These are phyloP conservation scores for Dinothrombium tinctorium DNA, from an alignment of 1,140 invertebrate genomes.

Conservation along the genomic window DNA sequence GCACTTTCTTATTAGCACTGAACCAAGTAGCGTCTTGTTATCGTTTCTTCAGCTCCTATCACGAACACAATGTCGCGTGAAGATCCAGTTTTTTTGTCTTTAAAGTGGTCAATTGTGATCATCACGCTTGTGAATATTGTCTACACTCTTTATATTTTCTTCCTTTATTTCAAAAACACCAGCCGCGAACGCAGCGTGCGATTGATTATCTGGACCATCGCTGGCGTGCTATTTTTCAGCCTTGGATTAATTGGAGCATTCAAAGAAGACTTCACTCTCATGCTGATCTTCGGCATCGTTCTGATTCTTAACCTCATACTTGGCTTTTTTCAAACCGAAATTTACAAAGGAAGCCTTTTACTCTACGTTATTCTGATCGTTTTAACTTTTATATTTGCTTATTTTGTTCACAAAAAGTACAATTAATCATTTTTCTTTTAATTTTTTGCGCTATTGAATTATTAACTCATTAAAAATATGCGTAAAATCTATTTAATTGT, in stretches of 20 bases:
- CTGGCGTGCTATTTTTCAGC: not conserved
- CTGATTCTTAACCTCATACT: not conserved
- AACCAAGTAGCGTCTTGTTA: too few relatives aligned
- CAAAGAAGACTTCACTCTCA: not conserved
- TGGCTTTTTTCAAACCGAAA: not conserved
- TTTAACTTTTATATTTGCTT: conserved; percentile 1
- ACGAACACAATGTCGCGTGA: not conserved
- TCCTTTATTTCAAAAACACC: conserved; percentile 1
- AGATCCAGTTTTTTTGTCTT: not conserved
- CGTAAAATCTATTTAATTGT: too few relatives aligned
- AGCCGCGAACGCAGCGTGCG: not conserved
- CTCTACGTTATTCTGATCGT: not conserved
- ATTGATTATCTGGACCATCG: not conserved
- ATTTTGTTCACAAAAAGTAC: conserved; percentile 1
- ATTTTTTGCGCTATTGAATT: too few relatives aligned
- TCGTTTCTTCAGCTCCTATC: too few relatives aligned
- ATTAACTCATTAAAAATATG: too few relatives aligned
- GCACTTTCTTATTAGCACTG: too few relatives aligned
- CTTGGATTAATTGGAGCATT: not conserved
- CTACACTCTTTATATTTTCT: conserved; percentile 3
- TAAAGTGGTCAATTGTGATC: not conserved
- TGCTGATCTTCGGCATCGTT: not conserved
- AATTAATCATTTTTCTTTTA: too few relatives aligned
- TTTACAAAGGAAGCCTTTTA: conserved; percentile 1
- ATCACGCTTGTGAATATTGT: conserved; percentile 1